Base-by-base conservation (phyloP, 2,113 vertebrate species). In the Toxostoma redivivum region DNA sequence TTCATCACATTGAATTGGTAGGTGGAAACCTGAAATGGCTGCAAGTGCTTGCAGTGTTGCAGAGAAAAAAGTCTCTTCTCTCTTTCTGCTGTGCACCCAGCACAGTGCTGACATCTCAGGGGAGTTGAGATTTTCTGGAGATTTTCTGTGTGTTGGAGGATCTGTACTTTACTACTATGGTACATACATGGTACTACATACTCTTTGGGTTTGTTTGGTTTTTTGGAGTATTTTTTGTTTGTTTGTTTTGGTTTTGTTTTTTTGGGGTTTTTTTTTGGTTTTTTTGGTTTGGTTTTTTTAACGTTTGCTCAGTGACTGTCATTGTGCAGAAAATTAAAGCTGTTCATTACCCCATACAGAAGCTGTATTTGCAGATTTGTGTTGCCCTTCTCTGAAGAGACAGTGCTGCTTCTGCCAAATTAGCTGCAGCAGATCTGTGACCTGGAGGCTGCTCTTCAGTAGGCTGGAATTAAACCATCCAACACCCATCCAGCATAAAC, bases 381-480 rank as follows among this genome's bases (percentile, higher is more conserved):
- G 54, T 76, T 77, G 78, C 38, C 38, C 40, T 95, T 92, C 81
- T 86, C 53, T 79, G 78, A 96, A 94, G 58, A 87, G 70, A 31
- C 90, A 76, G 42, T 65, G 53, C 58, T 91, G 73, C 78, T 95
- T 76, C 78, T 95, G 94, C 89, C 89, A 91, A 91, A 87, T 91
- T 72, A 88, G 74, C 81, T 87, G 78, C 78, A 87, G 87, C 89
- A 69, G 86, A 92, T 94, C 89, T 91, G 2, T 91, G 91, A 95
- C 89, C 89, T 56, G 81, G 61, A 95, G 93, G 61, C 84, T 95
- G 70, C 65, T 94, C 70, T 91, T 94, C 78, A 69, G 65, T 56
- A 76, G 70, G 50, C 72, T 91, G 88, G 84, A 92, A 95, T 94
- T 81, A 95, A 95, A 95, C 81, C 28, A 76, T 79, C 71, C 86